Evolutionary conservation across 2,113 vertebrate species (phyloP), one percentile per base, ranked within the genome.

Genomic region (Paraplagusia blochii): DNA sequence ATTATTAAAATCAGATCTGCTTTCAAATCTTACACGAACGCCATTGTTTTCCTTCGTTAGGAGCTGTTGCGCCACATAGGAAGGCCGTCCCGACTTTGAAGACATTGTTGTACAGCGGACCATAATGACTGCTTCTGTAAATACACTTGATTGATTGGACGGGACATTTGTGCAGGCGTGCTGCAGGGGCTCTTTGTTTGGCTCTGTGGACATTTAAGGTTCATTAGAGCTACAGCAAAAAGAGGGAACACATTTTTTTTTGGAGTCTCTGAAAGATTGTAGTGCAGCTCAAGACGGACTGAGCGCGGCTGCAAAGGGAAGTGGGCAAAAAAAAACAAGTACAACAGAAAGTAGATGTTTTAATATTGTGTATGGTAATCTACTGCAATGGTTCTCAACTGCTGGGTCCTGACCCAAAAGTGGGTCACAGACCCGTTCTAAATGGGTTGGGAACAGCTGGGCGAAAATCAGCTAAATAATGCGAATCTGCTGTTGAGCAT

Each of bases 131-230:
- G 47, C 51, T 55, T 61, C 53, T 29, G 54, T 51, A 66, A 74
- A 74, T 67, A 69, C 58, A 53, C 68, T 11, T 35, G 53, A 75
- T 52, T 71, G 71, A 70, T 60, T 58, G 50, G 76, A 74, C 54
- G 53, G 39, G 63, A 55, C 59, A 11, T 62, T 63, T 66, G 58
- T 67, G 22, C 53, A 12, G 11, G 29, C 22, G 7, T 39, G 7
- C 53, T 34, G 59, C 12, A 55, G 35, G 43, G 59, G 56, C 22
- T 59, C 63, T 52, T 62, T 57, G 51, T 54, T 38, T 64, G 46
- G 61, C 53, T 51, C 56, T 18, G 34, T 19, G 56, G 53, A 62
- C 66, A 47, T 63, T 54, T 53, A 39, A 49, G 69, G 59, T 51
- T 71, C 69, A 79, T 84, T 81, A 72, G 63, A 17, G 19, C 16